Percentiles rank a stretch among this genome's conserved stretches.
These are phyloP conservation scores for Geodia barretti DNA, from an alignment of 37 sponge, comb jelly and placozoan genomes.

Conservation along the genomic window DNA sequence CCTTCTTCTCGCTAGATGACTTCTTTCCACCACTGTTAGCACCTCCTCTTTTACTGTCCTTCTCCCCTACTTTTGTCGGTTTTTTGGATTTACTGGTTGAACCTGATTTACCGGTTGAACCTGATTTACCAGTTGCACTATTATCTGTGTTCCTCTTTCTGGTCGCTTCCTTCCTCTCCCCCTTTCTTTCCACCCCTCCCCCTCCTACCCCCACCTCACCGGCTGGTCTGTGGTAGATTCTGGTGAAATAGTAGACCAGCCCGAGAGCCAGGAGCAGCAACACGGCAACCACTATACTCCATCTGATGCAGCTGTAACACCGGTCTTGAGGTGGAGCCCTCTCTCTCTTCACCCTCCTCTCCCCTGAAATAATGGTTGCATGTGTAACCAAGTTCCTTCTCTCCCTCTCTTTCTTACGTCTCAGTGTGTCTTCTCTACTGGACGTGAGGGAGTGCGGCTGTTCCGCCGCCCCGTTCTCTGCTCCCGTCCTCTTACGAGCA, in stretches of 20 bases:
- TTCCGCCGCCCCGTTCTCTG: too few species aligned
- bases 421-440: too few species aligned
- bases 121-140: not conserved
- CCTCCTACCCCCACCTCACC: not conserved
- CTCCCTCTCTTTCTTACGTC: too few species aligned
- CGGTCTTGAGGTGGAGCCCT: too few species aligned
- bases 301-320: conserved; percentile 1
- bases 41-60: not conserved
- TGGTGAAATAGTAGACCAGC: conserved; percentile 21
- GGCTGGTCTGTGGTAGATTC: not conserved
- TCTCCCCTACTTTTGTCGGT: not conserved
- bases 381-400: too few species aligned
- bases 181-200: not conserved
- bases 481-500: too few species aligned
- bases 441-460: too few species aligned
- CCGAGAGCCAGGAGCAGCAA: conserved; percentile 17
- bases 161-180: conserved; percentile 3
- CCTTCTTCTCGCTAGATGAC: not conserved
- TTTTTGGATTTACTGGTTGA: not conserved
- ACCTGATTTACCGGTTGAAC: not conserved
- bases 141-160: not conserved
- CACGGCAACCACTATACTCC: conserved; percentile 8
- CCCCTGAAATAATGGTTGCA: too few species aligned
- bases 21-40: not conserved
- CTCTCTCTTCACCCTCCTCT: too few species aligned